Evolutionary conservation across 2,888 invertebrate genomes (phyloP).

Genomic region (Terebella lapidaria): DNA sequence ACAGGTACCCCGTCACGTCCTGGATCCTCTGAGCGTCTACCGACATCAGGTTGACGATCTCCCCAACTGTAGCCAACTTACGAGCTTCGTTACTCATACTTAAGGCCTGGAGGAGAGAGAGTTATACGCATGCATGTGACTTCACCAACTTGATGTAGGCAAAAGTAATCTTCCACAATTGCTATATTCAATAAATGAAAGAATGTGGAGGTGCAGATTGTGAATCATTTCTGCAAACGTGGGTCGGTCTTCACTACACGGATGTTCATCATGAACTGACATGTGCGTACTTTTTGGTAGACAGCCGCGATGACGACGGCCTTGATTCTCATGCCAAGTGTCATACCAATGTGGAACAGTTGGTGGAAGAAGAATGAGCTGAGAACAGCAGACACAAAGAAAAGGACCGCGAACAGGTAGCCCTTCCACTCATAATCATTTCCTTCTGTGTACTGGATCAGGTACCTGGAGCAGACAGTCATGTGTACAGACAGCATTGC

Average conservation of each 20-base stretch:
- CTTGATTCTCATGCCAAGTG: slow-evolving; percentile 39
- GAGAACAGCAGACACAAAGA: slow-evolving; percentile 25
- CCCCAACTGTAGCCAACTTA: slow-evolving; percentile 44
- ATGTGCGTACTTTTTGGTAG: slow-evolving; percentile 49
- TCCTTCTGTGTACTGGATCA: slow-evolving; percentile 41
- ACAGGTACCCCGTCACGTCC: slow-evolving; percentile 42
- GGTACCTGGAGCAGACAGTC: slow-evolving; percentile 28
- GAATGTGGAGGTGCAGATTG: no score
- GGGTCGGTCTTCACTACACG: no score
- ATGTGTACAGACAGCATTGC: no score
- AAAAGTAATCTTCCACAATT: no score
- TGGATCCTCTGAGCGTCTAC: slow-evolving; percentile 51
- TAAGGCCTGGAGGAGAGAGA: slow-evolving; percentile 35
- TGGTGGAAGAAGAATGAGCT: slow-evolving; percentile 30
- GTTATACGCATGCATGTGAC: no score
- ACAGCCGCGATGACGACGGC: slow-evolving; percentile 40
- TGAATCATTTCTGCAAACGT: no score
- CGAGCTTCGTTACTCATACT: slow-evolving; percentile 44
- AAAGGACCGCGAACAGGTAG: slow-evolving; percentile 67
- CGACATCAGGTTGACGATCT: slow-evolving; percentile 52
- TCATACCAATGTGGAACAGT: slow-evolving; percentile 33
- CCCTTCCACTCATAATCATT: slow-evolving; percentile 71
- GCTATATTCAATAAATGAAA: no score
- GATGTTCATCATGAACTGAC: no score
- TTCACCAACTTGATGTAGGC: no score